Evolutionary conservation across 2,888 invertebrate species (phyloP), one percentile per base, ranked within the genome.

Genomic region (Embidobia sp.): DNA sequence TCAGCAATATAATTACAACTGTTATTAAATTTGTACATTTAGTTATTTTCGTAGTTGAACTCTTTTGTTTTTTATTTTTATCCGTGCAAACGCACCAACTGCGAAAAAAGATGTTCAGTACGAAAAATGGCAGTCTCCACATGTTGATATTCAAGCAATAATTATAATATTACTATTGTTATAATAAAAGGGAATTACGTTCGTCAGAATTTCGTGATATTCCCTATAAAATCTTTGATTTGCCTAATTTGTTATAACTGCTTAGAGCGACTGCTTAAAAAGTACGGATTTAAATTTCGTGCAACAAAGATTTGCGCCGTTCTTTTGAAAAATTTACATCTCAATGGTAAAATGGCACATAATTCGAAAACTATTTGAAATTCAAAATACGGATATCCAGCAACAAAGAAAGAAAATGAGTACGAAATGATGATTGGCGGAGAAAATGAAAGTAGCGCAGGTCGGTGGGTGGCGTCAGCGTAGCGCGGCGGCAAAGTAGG

Each of bases 401-500:
- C n/a, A 42, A 57, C 57, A 73, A 73, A 64, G 49, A 57, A 57
- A 22, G 64, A 42, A 49, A 73, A 73, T 73, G 49, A 57, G 57
- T 35, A 16, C 11, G 42, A 79, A 64, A 69, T 72, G 59, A 55
- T 66, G 70, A 69, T 64, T 76, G 67, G 55, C 35, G 48, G 49
- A 73, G 76, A 55, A 73, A 69, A 69, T 53, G 61, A 61, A 61
- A 42, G 66, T 48, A 53, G 63, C 37, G 55, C 51, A 15, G 64
- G 48, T 55, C 26, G 66, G 44, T 66, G 53, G 61, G 64, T 61
- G 70, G 57, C 78, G 75, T 15, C 35, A 16, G 55, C 70, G 79
- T 78, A 79, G 78, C 78, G 64, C 79, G 77, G 79, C 80, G 13
- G 82, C 79, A 63, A 80, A 82, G 77, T 79, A 77, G 78, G 64